Evolutionary conservation across 2,797 vertebrate species (phyloP), one percentile per base, ranked within the genome.

Genomic region (Scleropages formosus): DNA sequence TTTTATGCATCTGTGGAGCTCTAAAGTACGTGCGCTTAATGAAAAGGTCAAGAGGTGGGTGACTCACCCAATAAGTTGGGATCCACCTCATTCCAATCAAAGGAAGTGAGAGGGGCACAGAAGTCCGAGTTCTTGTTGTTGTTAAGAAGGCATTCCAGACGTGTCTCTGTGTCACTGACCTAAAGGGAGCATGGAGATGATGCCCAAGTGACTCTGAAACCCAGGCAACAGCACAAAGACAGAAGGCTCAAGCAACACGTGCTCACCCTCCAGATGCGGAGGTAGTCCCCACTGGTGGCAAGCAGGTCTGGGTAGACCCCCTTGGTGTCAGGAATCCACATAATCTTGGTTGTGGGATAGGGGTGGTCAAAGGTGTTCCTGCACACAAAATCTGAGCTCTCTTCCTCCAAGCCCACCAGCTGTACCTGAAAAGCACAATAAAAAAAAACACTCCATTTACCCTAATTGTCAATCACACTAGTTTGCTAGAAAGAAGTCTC

Each of bases 61-160:
- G 26, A 56, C 91, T 93, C 88, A 98, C 97, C 97, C 64, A 99
- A 88, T 71, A 99, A 91, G 85, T 99, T 98, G 27, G 97, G 97
- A 83, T 99, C 97, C 65, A 99, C 96, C 86, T 99, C 97, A 63
- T 99, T 99, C 97, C 97, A 99, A 89, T 99, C 97, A 80, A 99
- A 99, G 4, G 97, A 99, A 13, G 97, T 99, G 80, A 99, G 90
- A 0, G 97, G 97, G 65, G 97, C 97, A 69, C 97, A 99, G 92
- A 99, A 99, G 84, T 98, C 97, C 0, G 97, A 99, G 89, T 99
- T 99, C 90, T 99, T 99, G 88, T 98, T 99, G 86, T 99, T 99
- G 82, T 99, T 99, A 79, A 99, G 90, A 84, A 99, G 93, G 89
- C 97, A 99, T 79, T 99, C 97, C 20, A 99, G 94, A 2, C 97